Base-by-base conservation (phyloP, 2,113 vertebrate genomes). In the Sporophila hypoxantha region DNA sequence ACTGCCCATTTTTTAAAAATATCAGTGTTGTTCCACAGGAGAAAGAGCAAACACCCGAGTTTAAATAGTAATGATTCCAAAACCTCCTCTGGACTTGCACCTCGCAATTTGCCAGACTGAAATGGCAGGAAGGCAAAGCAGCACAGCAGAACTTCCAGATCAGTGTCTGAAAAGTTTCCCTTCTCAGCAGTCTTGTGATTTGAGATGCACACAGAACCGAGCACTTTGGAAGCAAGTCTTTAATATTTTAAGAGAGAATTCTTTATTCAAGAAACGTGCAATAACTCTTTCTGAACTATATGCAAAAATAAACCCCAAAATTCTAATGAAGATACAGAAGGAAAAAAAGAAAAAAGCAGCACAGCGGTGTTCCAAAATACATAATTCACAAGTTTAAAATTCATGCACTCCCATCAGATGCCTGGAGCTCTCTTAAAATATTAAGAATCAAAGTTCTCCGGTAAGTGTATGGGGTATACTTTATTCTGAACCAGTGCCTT, bases 401-500 rank as follows among this genome's bases (percentile, higher is more conserved):
- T 95, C 85, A 93, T 82, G 78, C 42, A 70, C 64, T 87, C 34
- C 53, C 30, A 69, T 78, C 73, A 68, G 77, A 61, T 79, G 77
- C 82, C 82, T 90, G 90, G 36, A 88, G 83, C 34, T 95, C 85
- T 90, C 91, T 97, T 92, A 98, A 96, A 82, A 98, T 84, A 81
- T 95, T 92, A 62, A 98, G 85, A 76, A 99, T 95, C 30, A 95
- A 94, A 19, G 98, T 97, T 92, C 97, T 98, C 90, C 98, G 97
- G 77, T 97, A 94, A 6, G 99, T 99, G 94, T 98, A 99, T 0
- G 98, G 96, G 5, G 98, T 97, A 60, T 99, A 98, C 88, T 98
- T 98, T 78, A 99, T 87, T 83, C 97, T 96, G 74, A 99, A 96
- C 92, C 98, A 95, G 89, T 98, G 66, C 66, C 97, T 95, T 21